These are phyloP conservation scores for Aphaenogaster floridana DNA, from an alignment of 1,140 invertebrate genomes.

Conservation along the genomic window DNA sequence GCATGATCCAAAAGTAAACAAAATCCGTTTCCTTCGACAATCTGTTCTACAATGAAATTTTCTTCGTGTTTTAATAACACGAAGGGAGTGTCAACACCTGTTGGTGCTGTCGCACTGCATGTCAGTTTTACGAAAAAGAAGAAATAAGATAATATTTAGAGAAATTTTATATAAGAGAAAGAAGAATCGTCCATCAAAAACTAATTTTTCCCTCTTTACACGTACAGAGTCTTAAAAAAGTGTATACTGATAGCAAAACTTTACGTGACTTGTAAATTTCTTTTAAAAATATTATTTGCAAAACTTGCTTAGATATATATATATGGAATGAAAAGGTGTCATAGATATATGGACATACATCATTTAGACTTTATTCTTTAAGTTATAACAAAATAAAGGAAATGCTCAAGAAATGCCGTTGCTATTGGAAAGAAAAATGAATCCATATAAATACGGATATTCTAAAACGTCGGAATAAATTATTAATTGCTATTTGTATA, in stretches of 20 bases:
- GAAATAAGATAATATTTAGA: conserved; percentile 53
- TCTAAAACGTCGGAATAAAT: conserved; percentile 1
- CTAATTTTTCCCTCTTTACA: conserved; percentile 31
- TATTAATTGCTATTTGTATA: conserved; percentile 46
- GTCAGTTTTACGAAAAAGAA: conserved; percentile 30
- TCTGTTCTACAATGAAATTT: conserved; percentile 64
- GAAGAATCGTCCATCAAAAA: conserved; percentile 52
- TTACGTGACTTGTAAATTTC: not conserved
- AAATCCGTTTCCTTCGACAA: conserved; percentile 68
- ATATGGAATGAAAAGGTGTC: not conserved
- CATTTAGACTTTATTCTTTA: not conserved
- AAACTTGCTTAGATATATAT: not conserved
- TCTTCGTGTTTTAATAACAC: conserved; percentile 14
- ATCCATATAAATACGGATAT: not conserved
- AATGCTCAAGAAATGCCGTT: not conserved
- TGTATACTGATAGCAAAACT: conserved; percentile 46
- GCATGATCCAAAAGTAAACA: conserved; percentile 22
- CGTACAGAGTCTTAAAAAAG: conserved; percentile 20
- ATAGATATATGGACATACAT: not conserved
- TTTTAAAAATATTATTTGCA: not conserved
- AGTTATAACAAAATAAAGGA: not conserved
- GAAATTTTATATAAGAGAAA: conserved; percentile 64
- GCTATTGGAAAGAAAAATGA: not conserved
- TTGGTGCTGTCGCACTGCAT: conserved; percentile 33
- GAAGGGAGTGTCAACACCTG: not conserved